A percentile compares a stretch with the other conserved stretches of the same genome.
phyloP scores from a whole-genome alignment of 1,140 invertebrate genomes.

The Sitophilus oryzae region DNA sequence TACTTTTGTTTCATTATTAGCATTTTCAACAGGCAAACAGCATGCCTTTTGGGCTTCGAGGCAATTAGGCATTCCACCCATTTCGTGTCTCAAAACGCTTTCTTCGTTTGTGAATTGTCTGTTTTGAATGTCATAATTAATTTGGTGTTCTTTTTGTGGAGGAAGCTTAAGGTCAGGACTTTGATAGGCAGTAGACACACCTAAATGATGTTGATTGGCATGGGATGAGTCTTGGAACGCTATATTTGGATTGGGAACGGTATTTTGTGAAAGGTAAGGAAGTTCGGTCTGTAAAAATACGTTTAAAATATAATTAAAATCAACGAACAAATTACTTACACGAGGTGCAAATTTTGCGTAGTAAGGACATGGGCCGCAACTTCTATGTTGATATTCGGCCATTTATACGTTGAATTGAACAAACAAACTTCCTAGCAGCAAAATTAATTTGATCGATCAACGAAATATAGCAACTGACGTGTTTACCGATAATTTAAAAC shows the following conservation, averaged over 20 bases:
- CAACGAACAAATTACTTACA: neutral
- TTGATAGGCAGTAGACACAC: slow-evolving; percentile 20
- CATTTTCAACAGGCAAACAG: slow-evolving; percentile 6
- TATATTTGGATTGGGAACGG: slow-evolving; percentile 30
- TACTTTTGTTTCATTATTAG: neutral
- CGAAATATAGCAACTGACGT: too few relatives aligned
- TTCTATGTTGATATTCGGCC: neutral
- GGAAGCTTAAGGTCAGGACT: slow-evolving; percentile 26
- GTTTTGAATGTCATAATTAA: neutral
- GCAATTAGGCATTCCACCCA: slow-evolving; percentile 22
- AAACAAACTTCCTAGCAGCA: too few relatives aligned
- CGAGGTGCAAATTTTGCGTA: neutral
- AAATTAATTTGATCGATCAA: too few relatives aligned
- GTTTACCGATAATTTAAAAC: neutral
- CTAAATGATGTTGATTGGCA: slow-evolving; percentile 20
- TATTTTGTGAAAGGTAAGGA: slow-evolving; percentile 28
- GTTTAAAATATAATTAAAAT: neutral
- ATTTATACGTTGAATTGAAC: neutral
- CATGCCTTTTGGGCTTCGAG: slow-evolving; percentile 1
- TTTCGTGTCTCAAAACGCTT: slow-evolving; percentile 3
- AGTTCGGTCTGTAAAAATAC: neutral
- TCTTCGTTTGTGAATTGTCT: neutral
- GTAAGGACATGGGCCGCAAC: neutral
- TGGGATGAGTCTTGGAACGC: slow-evolving; percentile 13
- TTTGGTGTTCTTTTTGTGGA: slow-evolving; percentile 17